Conservation (phyloP, 2,113 vertebrate species). For the Cyrtonyx montezumae region DNA sequence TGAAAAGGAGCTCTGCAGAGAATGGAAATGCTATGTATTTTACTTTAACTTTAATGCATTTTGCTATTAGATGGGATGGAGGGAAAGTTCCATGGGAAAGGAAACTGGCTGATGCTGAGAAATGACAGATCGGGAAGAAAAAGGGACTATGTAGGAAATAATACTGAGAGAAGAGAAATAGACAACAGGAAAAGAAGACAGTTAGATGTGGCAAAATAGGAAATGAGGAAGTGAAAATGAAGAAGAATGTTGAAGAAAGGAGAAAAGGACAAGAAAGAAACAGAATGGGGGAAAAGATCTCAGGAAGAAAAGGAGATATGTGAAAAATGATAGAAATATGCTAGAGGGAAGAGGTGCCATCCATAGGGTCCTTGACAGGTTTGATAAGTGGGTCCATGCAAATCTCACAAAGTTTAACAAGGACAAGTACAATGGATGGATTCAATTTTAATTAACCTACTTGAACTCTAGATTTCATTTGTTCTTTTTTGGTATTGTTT, state of each 20-base stretch:
- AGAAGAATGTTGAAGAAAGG: background rate
- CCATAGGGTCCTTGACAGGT: background rate
- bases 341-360: background rate
- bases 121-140: background rate
- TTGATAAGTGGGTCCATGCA: background rate
- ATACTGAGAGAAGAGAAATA: background rate
- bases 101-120: background rate
- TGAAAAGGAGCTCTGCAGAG: background rate
- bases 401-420: background rate
- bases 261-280: background rate
- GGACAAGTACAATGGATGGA: background rate
- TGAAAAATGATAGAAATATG: background rate
- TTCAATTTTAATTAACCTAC: background rate
- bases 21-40: background rate
- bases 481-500: background rate
- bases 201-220: background rate
- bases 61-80: rapidly evolving
- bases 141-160: background rate
- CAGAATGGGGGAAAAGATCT: background rate
- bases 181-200: background rate
- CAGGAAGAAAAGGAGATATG: background rate
- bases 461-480: background rate
- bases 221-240: background rate
- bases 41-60: background rate
- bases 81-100: background rate